Conservation (phyloP, 2,113 vertebrate genomes). For the Choloepus hoffmanni region DNA sequence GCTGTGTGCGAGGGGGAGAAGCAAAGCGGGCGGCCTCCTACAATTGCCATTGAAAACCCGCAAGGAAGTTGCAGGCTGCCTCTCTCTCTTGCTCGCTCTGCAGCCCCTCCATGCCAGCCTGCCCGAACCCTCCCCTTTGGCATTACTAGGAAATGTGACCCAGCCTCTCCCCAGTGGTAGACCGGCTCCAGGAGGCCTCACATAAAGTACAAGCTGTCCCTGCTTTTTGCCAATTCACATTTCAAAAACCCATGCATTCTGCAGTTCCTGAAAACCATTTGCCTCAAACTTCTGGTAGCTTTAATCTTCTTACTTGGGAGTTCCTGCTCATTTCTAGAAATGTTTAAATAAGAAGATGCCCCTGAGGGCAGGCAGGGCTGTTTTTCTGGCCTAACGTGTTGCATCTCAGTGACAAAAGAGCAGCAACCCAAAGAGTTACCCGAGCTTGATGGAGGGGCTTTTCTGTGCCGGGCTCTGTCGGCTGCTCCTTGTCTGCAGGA, state of each 20-base stretch:
- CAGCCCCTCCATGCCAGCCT: not conserved
- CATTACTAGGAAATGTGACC: not conserved
- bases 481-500: not conserved
- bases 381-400: not conserved
- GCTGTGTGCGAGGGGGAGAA: not conserved
- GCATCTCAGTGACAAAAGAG: not conserved
- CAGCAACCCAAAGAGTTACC: rapidly evolving
- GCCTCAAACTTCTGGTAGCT: slow-evolving; percentile 33
- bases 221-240: not conserved
- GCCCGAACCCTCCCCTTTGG: not conserved
- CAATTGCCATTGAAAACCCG: not conserved
- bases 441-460: rapidly evolving
- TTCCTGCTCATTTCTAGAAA: slow-evolving; percentile 64
- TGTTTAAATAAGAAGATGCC: not conserved
- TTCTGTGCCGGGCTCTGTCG: not conserved
- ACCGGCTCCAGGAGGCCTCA: not conserved
- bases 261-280: slow-evolving; percentile 45
- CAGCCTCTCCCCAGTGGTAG: rapidly evolving
- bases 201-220: not conserved
- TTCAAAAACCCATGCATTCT: slow-evolving; percentile 8
- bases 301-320: slow-evolving; percentile 1
- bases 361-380: not conserved
- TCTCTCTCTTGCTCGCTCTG: not conserved
- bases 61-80: rapidly evolving
- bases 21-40: not conserved